A percentile compares a stretch with the other conserved stretches of the same genome.
phyloP scores from a whole-genome alignment of 2,888 invertebrate species.

The Philereme vetulata region DNA sequence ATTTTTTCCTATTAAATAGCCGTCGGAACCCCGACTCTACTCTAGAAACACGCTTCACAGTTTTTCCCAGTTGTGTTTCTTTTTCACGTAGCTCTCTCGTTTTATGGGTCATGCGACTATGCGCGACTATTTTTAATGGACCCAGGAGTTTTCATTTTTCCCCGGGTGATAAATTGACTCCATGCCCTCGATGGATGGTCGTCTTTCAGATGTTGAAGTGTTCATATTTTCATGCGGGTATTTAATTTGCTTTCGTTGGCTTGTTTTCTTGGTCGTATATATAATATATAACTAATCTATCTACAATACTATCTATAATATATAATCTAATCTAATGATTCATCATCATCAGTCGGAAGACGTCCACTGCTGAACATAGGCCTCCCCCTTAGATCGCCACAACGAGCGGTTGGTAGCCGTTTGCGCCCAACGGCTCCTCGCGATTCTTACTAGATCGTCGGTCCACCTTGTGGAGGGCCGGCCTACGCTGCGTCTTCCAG shows the following conservation, averaged over 20 bases:
- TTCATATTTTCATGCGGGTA: slow-evolving; percentile 54
- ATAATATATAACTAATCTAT: too few relatives aligned
- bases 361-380: too few relatives aligned
- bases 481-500: too few relatives aligned
- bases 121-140: slow-evolving; percentile 83
- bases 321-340: too few relatives aligned
- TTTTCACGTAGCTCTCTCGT: slow-evolving; percentile 77
- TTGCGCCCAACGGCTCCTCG: too few relatives aligned
- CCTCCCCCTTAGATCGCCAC: too few relatives aligned
- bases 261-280: slow-evolving; percentile 26
- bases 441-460: too few relatives aligned
- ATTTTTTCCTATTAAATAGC: slow-evolving; percentile 8
- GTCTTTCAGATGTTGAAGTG: slow-evolving; percentile 63
- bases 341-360: too few relatives aligned
- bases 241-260: slow-evolving; percentile 43
- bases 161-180: slow-evolving; percentile 80
- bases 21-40: slow-evolving; percentile 44
- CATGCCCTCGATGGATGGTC: slow-evolving; percentile 76
- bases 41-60: slow-evolving; percentile 38
- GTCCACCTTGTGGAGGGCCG: too few relatives aligned
- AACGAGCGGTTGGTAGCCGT: too few relatives aligned
- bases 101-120: slow-evolving; percentile 83
- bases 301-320: too few relatives aligned
- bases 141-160: slow-evolving; percentile 77
- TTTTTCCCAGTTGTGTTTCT: slow-evolving; percentile 76